phyloP scores from a whole-genome alignment of 1,140 invertebrate species.

The Drosophila tropicalis region DNA sequence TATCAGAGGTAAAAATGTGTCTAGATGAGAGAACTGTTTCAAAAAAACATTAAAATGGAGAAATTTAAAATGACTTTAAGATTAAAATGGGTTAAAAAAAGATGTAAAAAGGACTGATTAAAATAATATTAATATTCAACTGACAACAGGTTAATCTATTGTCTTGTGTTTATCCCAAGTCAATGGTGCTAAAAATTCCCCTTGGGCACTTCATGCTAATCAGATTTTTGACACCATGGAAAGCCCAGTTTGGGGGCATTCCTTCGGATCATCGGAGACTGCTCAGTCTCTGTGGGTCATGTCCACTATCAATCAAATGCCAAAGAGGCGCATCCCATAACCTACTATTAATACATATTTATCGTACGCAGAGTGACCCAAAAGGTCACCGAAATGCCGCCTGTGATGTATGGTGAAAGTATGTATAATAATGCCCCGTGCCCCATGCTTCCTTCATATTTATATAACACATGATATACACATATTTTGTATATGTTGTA shows the following conservation, averaged over 20 bases:
- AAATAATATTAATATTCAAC: neutral
- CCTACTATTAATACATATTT: conserved; percentile 48
- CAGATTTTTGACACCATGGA: conserved; percentile 27
- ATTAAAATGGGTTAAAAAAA: neutral
- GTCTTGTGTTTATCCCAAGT: neutral
- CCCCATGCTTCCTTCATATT: conserved; percentile 20
- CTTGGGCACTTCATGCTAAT: conserved; percentile 40
- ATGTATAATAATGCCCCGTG: conserved; percentile 24
- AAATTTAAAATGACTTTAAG: no score
- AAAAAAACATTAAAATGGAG: no score
- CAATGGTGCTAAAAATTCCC: conserved; percentile 31
- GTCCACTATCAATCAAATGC: conserved; percentile 38
- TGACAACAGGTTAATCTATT: neutral
- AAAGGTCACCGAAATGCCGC: conserved; percentile 26
- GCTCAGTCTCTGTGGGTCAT: conserved; percentile 12
- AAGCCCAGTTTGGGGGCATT: conserved; percentile 28
- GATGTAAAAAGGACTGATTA: neutral
- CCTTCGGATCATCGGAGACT: neutral
- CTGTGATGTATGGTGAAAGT: conserved; percentile 57
- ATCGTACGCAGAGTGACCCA: conserved; percentile 28
- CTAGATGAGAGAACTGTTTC: no score
- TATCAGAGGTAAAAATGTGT: no score
- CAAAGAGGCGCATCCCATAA: conserved; percentile 18
- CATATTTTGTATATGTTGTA: conserved; percentile 31
- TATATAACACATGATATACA: conserved; percentile 45